Evolutionary conservation across 1,140 invertebrate genomes (phyloP), one percentile per base, ranked within the genome.

Genomic region (Listronotus bonariensis): DNA sequence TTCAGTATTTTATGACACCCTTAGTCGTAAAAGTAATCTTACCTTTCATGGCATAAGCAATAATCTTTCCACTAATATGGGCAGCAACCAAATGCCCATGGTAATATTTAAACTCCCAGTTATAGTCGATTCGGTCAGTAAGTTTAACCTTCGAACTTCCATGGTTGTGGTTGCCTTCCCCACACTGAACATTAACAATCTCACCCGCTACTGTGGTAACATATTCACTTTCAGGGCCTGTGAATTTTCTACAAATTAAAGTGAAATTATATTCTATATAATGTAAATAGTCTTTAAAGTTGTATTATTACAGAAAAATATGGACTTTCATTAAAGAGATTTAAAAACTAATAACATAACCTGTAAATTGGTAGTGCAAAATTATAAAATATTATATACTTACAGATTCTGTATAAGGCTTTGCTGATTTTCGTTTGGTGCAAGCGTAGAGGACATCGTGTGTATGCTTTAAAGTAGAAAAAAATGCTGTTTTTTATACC

Each of bases 1-100:
- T n/a, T n/a, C n/a, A n/a, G n/a, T n/a, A n/a, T n/a, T n/a, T n/a
- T n/a, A n/a, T n/a, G n/a, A n/a, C n/a, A n/a, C n/a, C n/a, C n/a
- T 26, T 3, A 26, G 20, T 26, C 20, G 20, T 3, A 5, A 3
- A 26, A 26, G 5, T 26, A 3, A 26, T 3, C 20, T 32, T 46
- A 94, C 92, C 89, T 87, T 91, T 95, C 54, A 97, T 88, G 48
- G 88, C 91, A 83, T 96, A 98, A 0, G 94, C 95, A 68, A 96
- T 81, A 78, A 91, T 92, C 73, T 90, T 89, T 67, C 91, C 90
- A 77, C 87, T 88, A 65, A 89, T 87, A 80, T 97, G 94, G 48
- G 93, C 88, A 38, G 93, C 92, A n/a, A 97, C 83, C 18, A 97
- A 78, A 72, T 93, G 91, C 1, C 95, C 94, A 8, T 86, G 84